A percentile compares a stretch with the other conserved stretches of the same genome.
Conservation (phyloP, 2,888 invertebrate genomes). For the Morpho achilles region DNA sequence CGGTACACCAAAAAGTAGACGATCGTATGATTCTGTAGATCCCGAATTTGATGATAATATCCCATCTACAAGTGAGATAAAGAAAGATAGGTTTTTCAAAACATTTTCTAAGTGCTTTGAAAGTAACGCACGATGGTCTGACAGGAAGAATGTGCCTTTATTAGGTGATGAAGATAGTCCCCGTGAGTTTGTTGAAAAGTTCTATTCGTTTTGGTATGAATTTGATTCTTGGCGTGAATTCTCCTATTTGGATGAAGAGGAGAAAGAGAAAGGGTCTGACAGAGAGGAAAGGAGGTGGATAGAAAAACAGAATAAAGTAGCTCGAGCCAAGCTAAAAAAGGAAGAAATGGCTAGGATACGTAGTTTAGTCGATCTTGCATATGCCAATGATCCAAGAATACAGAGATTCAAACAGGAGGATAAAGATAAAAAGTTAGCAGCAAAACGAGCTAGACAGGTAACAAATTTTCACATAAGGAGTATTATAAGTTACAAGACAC, state of each 20-base stretch:
- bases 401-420: constrained; percentile 95
- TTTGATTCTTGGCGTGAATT: constrained; percentile 99
- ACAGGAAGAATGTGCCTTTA: constrained; percentile 89
- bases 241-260: constrained; percentile 99
- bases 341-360: constrained; percentile 97
- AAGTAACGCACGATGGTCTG: constrained; percentile 94
- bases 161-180: constrained; percentile 88
- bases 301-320: constrained; percentile 97
- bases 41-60: constrained; percentile 94
- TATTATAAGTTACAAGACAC: too few relatives aligned
- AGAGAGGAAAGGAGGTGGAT: constrained; percentile 98
- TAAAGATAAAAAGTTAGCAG: constrained; percentile 92
- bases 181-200: constrained; percentile 91
- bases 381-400: constrained; percentile 96
- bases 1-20: constrained; percentile 88
- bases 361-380: constrained; percentile 94
- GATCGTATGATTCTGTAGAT: constrained; percentile 98
- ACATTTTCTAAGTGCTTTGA: constrained; percentile 84
- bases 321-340: constrained; percentile 95
- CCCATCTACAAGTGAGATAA: constrained; percentile 87
- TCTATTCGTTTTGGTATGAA: constrained; percentile 99
- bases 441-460: constrained; percentile 90
- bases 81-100: constrained; percentile 87
- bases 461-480: background rate
- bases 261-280: constrained; percentile 98